Conservation (phyloP, 2,797 vertebrate genomes). For the Microcaecilia unicolor region DNA sequence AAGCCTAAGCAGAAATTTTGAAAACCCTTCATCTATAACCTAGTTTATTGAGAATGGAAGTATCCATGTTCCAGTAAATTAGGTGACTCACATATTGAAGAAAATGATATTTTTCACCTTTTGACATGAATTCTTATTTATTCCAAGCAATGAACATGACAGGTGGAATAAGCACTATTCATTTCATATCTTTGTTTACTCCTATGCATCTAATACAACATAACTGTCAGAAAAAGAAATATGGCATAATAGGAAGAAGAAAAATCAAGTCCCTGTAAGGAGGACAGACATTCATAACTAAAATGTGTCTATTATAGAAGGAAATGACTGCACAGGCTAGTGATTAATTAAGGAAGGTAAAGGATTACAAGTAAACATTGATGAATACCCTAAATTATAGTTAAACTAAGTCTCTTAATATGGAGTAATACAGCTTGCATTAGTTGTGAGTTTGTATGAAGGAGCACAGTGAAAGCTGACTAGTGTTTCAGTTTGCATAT, state of each 20-base stretch:
- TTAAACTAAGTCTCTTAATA: no score
- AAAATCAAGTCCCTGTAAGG: neutral
- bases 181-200: conserved; percentile 14
- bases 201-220: neutral
- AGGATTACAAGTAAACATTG: no score
- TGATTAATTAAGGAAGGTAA: no score
- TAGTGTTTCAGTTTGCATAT: no score
- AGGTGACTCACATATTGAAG: conserved; percentile 16
- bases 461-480: no score
- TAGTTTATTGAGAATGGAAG: conserved; percentile 4
- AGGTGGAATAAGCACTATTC: conserved; percentile 13
- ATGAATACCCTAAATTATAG: no score
- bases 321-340: no score
- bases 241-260: neutral
- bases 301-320: conserved; percentile 3
- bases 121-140: conserved; percentile 29
- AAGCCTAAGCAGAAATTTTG: conserved; percentile 6
- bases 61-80: conserved; percentile 13
- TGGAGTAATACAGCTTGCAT: no score
- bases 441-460: no score
- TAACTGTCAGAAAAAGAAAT: conserved; percentile 4
- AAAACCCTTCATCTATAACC: conserved; percentile 22
- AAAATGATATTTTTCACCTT: conserved; percentile 23
- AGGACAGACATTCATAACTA: neutral
- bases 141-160: neutral